Conservation (phyloP, 92 coral and sea anemone species). For the Meandrina meandrites region DNA sequence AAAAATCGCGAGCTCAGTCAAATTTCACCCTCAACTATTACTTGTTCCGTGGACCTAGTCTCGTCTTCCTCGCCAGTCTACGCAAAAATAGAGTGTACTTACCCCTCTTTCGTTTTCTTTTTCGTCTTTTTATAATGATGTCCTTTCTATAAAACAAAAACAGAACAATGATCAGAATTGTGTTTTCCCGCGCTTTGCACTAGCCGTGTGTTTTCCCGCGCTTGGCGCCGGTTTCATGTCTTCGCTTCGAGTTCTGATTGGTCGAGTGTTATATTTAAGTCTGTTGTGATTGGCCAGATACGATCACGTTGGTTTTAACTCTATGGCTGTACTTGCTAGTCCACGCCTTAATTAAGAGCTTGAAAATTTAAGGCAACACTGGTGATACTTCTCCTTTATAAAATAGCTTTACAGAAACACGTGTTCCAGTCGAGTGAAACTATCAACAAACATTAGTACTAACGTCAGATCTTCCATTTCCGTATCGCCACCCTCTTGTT, state of each 20-base stretch:
- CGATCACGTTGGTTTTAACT: neutral
- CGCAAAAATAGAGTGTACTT: neutral
- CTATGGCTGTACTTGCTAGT: neutral
- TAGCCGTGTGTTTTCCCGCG: neutral
- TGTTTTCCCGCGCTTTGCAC: neutral
- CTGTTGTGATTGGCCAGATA: neutral
- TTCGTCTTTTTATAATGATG: slow-evolving; percentile 66
- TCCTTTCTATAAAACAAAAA: slow-evolving; percentile 65
- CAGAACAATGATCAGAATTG: neutral
- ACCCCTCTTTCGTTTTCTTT: slow-evolving; percentile 92
- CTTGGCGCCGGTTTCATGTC: neutral
- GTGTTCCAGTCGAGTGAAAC: neutral
- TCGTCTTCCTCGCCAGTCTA: neutral
- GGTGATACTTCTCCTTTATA: neutral
- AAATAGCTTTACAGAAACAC: neutral
- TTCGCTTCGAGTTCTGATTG: neutral
- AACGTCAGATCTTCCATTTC: slow-evolving; percentile 44
- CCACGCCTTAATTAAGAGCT: neutral
- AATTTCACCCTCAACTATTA: no score
- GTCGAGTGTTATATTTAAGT: neutral
- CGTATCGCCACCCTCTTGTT: slow-evolving; percentile 37
- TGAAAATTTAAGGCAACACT: neutral
- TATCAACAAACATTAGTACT: neutral
- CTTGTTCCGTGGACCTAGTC: neutral
- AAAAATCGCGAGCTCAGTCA: no score